Evolutionary conservation across 2,797 vertebrate species (phyloP), one percentile per base, ranked within the genome.

Genomic region (Lagorchestes hirsutus): DNA sequence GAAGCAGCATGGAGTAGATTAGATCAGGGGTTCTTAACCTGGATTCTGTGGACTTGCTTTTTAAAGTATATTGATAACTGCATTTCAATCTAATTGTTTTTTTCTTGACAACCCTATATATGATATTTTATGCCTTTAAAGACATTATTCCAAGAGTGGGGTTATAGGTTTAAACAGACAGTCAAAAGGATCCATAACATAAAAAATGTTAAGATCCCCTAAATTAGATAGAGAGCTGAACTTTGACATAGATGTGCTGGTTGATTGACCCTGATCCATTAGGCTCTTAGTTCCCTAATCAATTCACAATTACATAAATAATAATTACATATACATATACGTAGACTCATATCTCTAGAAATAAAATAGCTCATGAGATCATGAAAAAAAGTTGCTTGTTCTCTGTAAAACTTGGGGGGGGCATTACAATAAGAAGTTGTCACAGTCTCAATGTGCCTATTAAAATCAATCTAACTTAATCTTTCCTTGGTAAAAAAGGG

Each of bases 401-500:
- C 1, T 22, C 62, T 22, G 1, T n/a, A 74, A n/a, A 40, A 74
- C 62, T 16, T 74, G 22, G 34, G 16, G 34, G 4, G 46, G 46
- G 46, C 34, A n/a, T 74, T n/a, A 67, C 34, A n/a, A 67, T 82
- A 67, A 34, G 13, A 74, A 74, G n/a, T 67, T 18, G 14, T 22
- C 67, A 40, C n/a, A 74, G 67, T 22, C n/a, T 74, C 90, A 46
- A 91, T 3, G 6, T 87, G 24, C 92, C 94, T 92, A 90, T 16
- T 95, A 27, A 95, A 96, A 96, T 96, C 92, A 94, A 11, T 91
- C 87, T 94, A 93, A 52, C 34, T 93, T 67, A 93, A 94, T 91
- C 93, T 29, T n/a, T 96, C 59, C 91, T 96, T 91, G 97, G 92
- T 96, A 93, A 98, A 97, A 58, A 87, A 50, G 96, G 22, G 5